These are phyloP conservation scores for Paratrypauchen microcephalus DNA, from an alignment of 2,797 vertebrate genomes.

Conservation along the genomic window DNA sequence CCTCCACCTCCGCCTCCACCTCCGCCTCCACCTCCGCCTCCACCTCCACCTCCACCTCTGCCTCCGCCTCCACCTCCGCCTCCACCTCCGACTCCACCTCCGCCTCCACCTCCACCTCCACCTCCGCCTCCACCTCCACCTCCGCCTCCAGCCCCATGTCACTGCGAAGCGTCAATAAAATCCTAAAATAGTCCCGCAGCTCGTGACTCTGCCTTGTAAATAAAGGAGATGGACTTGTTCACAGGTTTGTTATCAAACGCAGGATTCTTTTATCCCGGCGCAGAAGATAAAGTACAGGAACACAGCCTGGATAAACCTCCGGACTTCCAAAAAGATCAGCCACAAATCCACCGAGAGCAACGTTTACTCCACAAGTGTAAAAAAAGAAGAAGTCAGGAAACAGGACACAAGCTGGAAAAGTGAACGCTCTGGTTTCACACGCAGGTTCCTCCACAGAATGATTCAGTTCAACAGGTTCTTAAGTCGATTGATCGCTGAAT, in stretches of 20 bases:
- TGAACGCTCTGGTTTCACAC: background rate
- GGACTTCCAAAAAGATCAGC: background rate
- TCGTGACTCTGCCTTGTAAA: background rate
- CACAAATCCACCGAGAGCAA: background rate
- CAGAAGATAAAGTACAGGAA: constrained; percentile 56
- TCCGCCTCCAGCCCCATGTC: too few relatives aligned
- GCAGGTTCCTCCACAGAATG: background rate
- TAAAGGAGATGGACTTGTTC: background rate
- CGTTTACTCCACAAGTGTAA: constrained; percentile 4
- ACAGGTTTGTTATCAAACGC: background rate
- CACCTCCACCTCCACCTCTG: too few relatives aligned
- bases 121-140: too few relatives aligned
- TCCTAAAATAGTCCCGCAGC: background rate
- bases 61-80: too few relatives aligned
- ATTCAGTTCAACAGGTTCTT: background rate
- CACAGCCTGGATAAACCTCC: constrained; percentile 10
- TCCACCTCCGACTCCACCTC: too few relatives aligned
- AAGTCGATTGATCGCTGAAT: too few relatives aligned
- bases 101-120: too few relatives aligned
- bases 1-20: too few relatives aligned
- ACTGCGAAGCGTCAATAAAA: too few relatives aligned
- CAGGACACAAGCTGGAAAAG: background rate
- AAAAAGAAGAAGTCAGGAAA: constrained; percentile 1
- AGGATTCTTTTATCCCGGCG: background rate
- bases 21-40: too few relatives aligned